These are phyloP conservation scores for Lanius collurio DNA, from an alignment of 2,113 vertebrate species.

Conservation along the genomic window DNA sequence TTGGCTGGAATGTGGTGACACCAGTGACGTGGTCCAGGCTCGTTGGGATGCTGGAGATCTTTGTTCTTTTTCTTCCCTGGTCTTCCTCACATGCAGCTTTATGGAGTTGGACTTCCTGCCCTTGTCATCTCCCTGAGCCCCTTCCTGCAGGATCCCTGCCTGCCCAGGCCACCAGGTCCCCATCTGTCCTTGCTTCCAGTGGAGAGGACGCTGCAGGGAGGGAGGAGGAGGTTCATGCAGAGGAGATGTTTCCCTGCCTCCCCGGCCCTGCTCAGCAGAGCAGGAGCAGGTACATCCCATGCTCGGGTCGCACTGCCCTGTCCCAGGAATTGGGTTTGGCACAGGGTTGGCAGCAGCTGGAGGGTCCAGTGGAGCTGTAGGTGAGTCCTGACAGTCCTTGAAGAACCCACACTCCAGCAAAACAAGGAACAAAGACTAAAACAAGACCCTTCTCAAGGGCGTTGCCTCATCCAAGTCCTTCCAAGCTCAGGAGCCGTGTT, in stretches of 20 bases:
- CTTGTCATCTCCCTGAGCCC: background rate
- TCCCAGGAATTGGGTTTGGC: background rate
- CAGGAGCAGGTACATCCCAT: background rate
- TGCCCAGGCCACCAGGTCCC: background rate
- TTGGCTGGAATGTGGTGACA: background rate
- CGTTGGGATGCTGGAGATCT: accelerated
- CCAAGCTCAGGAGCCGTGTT: conserved; percentile 76
- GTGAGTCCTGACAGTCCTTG: conserved; percentile 6
- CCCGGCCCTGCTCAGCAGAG: background rate
- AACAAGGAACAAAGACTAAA: conserved; percentile 14
- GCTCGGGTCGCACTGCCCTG: background rate
- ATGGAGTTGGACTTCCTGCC: background rate
- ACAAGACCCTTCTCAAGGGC: background rate
- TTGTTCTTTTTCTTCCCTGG: background rate
- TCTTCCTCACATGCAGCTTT: background rate
- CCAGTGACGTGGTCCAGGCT: background rate
- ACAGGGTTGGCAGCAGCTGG: conserved; percentile 4
- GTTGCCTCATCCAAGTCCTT: conserved; percentile 18
- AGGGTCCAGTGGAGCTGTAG: conserved; percentile 15
- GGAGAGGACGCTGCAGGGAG: background rate
- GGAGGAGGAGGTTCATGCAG: background rate
- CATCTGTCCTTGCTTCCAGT: background rate
- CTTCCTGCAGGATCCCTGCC: background rate
- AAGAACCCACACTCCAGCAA: background rate
- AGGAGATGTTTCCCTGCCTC: background rate